phyloP scores from a whole-genome alignment of 2,888 invertebrate genomes.

The Lasioglossum marginatum region DNA sequence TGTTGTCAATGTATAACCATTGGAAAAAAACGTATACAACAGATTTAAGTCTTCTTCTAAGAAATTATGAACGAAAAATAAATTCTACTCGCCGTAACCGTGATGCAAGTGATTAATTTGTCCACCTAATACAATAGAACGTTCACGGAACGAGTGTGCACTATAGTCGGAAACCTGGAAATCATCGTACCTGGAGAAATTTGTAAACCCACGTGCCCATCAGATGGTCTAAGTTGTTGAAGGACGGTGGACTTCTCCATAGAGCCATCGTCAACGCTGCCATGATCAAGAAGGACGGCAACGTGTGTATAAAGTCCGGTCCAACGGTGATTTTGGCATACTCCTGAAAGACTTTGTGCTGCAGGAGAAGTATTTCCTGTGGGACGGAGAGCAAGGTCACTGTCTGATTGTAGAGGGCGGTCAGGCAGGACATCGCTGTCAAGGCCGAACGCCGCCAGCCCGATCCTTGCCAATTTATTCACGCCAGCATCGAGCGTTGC shows the following conservation, averaged over 20 bases:
- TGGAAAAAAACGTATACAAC: too few relatives aligned
- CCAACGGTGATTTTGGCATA: constrained; percentile 80
- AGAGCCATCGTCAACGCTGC: constrained; percentile 71
- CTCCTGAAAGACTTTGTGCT: constrained; percentile 78
- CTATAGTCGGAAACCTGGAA: background rate
- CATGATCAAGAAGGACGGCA: constrained; percentile 78
- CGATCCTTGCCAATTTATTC: constrained; percentile 35
- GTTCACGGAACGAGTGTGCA: too few relatives aligned
- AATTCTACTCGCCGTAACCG: too few relatives aligned
- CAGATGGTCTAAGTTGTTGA: constrained; percentile 33
- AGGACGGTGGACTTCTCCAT: constrained; percentile 76
- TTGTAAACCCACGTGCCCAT: constrained; percentile 56
- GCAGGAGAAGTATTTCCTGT: constrained; percentile 75
- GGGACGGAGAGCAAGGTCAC: constrained; percentile 75
- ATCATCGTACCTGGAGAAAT: constrained; percentile 71
- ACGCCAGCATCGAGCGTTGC: constrained; percentile 30
- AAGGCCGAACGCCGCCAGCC: constrained; percentile 39
- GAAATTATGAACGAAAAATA: too few relatives aligned
- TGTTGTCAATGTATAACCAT: too few relatives aligned
- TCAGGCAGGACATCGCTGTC: constrained; percentile 77
- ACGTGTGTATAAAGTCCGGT: constrained; percentile 80
- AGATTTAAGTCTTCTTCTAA: too few relatives aligned
- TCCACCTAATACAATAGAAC: too few relatives aligned
- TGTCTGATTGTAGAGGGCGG: constrained; percentile 74
- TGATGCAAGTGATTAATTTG: too few relatives aligned